Evolutionary conservation across 2,797 vertebrate genomes (phyloP).

Genomic region (Sebastes paucispinis): DNA sequence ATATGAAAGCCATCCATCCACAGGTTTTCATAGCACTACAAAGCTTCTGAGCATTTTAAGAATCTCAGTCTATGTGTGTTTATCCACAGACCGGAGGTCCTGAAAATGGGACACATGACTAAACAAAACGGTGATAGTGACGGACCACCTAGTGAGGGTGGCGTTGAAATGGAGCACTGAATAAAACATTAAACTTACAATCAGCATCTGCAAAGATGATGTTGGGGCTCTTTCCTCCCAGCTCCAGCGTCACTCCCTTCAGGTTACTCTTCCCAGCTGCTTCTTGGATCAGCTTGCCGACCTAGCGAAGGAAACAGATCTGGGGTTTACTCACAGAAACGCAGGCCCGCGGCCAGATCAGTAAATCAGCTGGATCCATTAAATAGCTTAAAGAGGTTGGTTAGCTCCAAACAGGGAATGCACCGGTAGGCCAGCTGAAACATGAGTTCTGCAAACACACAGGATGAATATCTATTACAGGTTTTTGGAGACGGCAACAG

Average conservation of each 20-base stretch:
- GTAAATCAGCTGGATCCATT: constrained; percentile 76
- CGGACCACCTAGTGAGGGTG: constrained; percentile 52
- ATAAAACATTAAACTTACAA: constrained; percentile 86
- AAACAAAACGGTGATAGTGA: constrained; percentile 28
- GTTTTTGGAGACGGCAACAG: constrained; percentile 54
- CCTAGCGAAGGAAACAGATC: constrained; percentile 83
- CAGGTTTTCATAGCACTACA: constrained; percentile 57
- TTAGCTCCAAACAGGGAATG: constrained; percentile 63
- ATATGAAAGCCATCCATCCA: constrained; percentile 75
- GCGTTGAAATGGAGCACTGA: constrained; percentile 47
- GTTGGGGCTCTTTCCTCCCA: constrained; percentile 99
- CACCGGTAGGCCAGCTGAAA: constrained; percentile 62
- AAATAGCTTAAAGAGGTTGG: constrained; percentile 75
- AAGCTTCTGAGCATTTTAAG: constrained; percentile 39
- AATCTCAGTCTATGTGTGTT: constrained; percentile 9
- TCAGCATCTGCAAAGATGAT: constrained; percentile 99
- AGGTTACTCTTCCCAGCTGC: constrained; percentile 98
- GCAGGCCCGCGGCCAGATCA: constrained; percentile 67
- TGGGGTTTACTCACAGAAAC: constrained; percentile 70
- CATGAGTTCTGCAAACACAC: constrained; percentile 71
- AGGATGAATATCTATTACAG: constrained; percentile 78
- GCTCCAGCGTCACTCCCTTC: constrained; percentile 98
- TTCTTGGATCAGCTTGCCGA: constrained; percentile 99
- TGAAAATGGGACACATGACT: constrained; percentile 10
- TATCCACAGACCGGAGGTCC: constrained; percentile 23